Evolutionary conservation across 2,113 vertebrate species (phyloP), one percentile per base, ranked within the genome.

Genomic region (Colinus virginianus): DNA sequence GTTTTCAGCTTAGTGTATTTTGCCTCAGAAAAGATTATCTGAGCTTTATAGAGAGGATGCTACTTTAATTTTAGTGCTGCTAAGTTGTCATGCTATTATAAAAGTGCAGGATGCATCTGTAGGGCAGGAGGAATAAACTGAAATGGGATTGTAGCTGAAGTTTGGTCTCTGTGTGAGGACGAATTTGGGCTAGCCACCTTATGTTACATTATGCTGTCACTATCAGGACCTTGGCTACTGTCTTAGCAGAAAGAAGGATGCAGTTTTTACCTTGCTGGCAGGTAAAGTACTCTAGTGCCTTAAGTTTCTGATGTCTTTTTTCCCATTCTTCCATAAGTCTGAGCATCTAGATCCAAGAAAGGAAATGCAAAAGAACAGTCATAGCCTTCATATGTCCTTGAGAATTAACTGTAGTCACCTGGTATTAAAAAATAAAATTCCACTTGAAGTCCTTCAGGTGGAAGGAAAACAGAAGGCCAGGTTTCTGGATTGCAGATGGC

Each of bases 201-300:
- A 6, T 42, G 34, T 81, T 81, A 51, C 5, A 2, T 78, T 88
- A 64, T 30, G 30, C 12, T 67, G 51, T 58, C 20, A 8, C 71
- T 81, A 42, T 32, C 32, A 42, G 72, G 72, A 53, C 34, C 6
- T 13, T 42, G 63, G 68, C 51, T 85, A 53, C 72, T 30, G 12
- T 42, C 68, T 59, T 91, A 49, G 32, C 78, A 79, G 84, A 69
- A 87, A 79, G 59, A 78, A 51, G 25, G 38, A 7, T 90, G 63
- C 87, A 95, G 80, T 87, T 78, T 70, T 51, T 74, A 18, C 22
- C 82, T 91, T 87, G 59, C 71, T 85, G 91, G 32, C 56, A 82
- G 48, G 17, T 63, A 19, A 32, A 30, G 32, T 56, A 11, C 55
- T 32, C 85, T 91, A 79, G 42, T 86, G 25, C 28, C 46, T 83